These are phyloP conservation scores for Galendromus occidentalis DNA, from an alignment of 1,140 invertebrate species.

Conservation along the genomic window DNA sequence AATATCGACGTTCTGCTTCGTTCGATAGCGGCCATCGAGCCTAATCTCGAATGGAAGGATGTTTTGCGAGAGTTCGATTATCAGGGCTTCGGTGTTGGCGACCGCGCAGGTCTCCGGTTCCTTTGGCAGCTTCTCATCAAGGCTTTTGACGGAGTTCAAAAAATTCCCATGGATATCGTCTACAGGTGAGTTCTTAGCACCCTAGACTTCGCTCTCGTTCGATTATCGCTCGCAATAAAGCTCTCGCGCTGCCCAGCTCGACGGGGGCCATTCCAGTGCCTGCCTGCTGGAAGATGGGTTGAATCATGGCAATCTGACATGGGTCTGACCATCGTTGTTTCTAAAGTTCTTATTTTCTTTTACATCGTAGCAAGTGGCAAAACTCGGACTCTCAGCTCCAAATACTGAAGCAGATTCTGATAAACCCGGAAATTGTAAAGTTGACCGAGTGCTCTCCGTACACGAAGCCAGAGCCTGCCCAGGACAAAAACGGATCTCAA, in stretches of 20 bases:
- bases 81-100: slow-evolving; percentile 63
- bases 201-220: slow-evolving; percentile 77
- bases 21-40: background rate
- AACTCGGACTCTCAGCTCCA: background rate
- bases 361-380: background rate
- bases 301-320: background rate
- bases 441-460: background rate
- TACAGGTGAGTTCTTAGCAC: slow-evolving; percentile 50
- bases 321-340: no score
- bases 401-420: background rate
- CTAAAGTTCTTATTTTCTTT: no score
- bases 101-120: slow-evolving; percentile 56
- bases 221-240: slow-evolving; percentile 20
- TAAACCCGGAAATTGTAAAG: background rate
- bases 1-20: background rate
- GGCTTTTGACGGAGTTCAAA: slow-evolving; percentile 44
- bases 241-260: background rate
- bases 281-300: background rate
- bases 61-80: slow-evolving; percentile 76
- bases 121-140: slow-evolving; percentile 55
- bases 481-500: background rate
- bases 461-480: slow-evolving; percentile 3
- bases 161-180: slow-evolving; percentile 68
- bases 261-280: background rate
- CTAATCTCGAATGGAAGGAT: slow-evolving; percentile 62